phyloP scores from a whole-genome alignment of 2,113 vertebrate genomes.

The Aphelocoma coerulescens region DNA sequence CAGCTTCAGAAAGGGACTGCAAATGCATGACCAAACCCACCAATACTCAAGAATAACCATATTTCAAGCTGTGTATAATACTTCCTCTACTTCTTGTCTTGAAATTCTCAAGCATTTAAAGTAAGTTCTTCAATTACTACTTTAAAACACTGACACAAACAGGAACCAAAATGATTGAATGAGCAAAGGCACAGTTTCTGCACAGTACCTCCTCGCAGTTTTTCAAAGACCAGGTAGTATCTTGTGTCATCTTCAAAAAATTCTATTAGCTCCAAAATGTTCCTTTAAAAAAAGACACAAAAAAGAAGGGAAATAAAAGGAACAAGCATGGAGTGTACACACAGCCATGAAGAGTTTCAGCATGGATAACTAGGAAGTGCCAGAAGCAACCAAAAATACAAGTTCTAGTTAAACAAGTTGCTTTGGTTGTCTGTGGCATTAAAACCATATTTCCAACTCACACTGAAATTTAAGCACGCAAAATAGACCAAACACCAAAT shows the following conservation, averaged over 20 bases:
- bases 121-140: not conserved
- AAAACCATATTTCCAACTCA: not conserved
- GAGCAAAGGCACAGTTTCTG: conserved; percentile 18
- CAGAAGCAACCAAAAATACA: not conserved
- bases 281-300: conserved; percentile 70
- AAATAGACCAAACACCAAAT: not conserved
- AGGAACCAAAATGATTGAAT: not conserved
- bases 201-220: conserved; percentile 87
- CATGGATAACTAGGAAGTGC: not conserved
- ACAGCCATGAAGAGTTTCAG: not conserved
- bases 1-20: not conserved
- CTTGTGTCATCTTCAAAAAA: conserved; percentile 93
- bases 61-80: not conserved
- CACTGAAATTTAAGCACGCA: not conserved
- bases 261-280: conserved; percentile 94
- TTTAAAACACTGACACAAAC: not conserved
- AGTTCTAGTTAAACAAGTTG: not conserved
- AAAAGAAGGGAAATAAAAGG: not conserved
- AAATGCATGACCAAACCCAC: not conserved
- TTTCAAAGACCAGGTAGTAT: conserved; percentile 98
- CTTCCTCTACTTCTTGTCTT: not conserved
- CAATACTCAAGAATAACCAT: not conserved
- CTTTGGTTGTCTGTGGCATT: not conserved
- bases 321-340: not conserved
- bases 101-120: not conserved